phyloP scores from a whole-genome alignment of 1,140 invertebrate species.

The Tenebrio molitor region DNA sequence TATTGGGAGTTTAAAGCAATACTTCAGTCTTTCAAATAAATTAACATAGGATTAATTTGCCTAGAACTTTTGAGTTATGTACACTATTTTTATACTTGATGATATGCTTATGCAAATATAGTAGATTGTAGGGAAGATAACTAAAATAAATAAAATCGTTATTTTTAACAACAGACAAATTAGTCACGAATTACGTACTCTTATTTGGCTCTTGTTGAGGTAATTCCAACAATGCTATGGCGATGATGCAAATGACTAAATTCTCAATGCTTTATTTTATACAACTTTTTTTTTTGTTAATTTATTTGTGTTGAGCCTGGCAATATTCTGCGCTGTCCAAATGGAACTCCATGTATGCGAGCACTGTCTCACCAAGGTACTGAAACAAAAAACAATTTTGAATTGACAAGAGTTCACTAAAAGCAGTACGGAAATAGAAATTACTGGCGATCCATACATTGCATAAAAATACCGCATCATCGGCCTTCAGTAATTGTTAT shows the following conservation, averaged over 20 bases:
- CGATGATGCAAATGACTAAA: slow-evolving; percentile 57
- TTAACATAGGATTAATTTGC: slow-evolving; percentile 50
- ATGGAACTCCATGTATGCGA: slow-evolving; percentile 96
- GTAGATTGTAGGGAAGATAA: slow-evolving; percentile 54
- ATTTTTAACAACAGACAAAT: slow-evolving; percentile 7
- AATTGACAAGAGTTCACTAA: slow-evolving; percentile 2
- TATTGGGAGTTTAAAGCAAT: slow-evolving; percentile 43
- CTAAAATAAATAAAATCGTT: slow-evolving; percentile 49
- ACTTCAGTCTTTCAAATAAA: slow-evolving; percentile 56
- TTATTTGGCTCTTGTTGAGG: slow-evolving; percentile 60
- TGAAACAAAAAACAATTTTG: slow-evolving; percentile 58
- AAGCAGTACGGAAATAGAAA: neutral
- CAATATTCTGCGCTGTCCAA: slow-evolving; percentile 96
- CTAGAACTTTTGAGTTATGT: slow-evolving; percentile 50
- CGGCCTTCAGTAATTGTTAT: slow-evolving; percentile 16
- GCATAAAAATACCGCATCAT: neutral
- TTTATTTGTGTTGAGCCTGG: slow-evolving; percentile 97
- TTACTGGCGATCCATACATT: neutral
- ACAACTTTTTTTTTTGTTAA: slow-evolving; percentile 57
- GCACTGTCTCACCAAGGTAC: slow-evolving; percentile 66
- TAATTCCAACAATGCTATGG: slow-evolving; percentile 59
- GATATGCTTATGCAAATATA: slow-evolving; percentile 57
- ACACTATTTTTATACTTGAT: slow-evolving; percentile 51
- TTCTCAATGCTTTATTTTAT: slow-evolving; percentile 51
- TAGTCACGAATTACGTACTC: slow-evolving; percentile 37